These are phyloP conservation scores for Smittia sp. DNA, from an alignment of 2,888 invertebrate species.

Conservation along the genomic window DNA sequence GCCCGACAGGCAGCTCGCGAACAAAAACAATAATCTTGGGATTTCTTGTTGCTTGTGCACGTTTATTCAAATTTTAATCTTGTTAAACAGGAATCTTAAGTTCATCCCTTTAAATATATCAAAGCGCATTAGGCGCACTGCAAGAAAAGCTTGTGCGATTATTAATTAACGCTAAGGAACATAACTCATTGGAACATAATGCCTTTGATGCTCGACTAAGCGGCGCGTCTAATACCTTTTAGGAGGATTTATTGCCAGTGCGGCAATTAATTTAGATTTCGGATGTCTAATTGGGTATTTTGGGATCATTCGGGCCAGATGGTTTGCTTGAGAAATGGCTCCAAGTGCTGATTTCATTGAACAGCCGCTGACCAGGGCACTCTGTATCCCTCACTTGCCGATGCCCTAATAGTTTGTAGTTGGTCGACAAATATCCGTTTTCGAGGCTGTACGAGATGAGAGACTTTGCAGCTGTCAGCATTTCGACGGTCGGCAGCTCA, in stretches of 20 bases:
- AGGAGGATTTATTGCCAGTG: background rate
- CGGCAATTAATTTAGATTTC: background rate
- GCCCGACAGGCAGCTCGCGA: too few relatives aligned
- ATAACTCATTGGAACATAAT: background rate
- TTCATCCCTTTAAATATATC: constrained; percentile 3
- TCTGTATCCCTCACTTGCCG: constrained; percentile 62
- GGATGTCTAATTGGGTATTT: constrained; percentile 41
- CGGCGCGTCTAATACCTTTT: constrained; percentile 3
- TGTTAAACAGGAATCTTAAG: background rate
- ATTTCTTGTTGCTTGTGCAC: too few relatives aligned
- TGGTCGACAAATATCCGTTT: constrained; percentile 59
- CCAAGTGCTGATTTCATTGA: constrained; percentile 63
- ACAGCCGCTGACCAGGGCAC: constrained; percentile 65
- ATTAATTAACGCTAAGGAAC: background rate
- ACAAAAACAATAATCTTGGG: too few relatives aligned
- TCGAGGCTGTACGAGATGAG: constrained; percentile 63
- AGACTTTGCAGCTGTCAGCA: constrained; percentile 59
- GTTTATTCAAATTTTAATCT: background rate
- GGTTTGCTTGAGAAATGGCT: constrained; percentile 56
- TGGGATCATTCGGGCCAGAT: constrained; percentile 44
- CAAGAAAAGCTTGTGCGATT: background rate
- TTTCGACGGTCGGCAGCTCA: constrained; percentile 59
- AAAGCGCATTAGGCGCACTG: constrained; percentile 13
- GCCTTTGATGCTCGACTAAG: background rate
- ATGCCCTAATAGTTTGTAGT: constrained; percentile 66